These are phyloP conservation scores for Pampusana beccarii DNA, from an alignment of 2,113 vertebrate genomes.

Conservation along the genomic window DNA sequence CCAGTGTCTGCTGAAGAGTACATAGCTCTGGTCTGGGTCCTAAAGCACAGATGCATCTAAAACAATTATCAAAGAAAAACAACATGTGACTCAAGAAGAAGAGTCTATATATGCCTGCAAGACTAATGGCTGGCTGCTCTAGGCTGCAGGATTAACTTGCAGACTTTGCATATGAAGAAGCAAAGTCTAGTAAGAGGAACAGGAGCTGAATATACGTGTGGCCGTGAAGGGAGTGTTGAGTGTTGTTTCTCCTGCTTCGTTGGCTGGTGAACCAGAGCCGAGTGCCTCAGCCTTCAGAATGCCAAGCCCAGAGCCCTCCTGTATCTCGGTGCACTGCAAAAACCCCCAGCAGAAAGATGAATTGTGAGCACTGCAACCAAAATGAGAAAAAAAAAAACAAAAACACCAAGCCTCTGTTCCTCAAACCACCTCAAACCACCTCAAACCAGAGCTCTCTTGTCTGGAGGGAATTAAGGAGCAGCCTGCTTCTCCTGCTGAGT, in stretches of 20 bases:
- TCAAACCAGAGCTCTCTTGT: background rate
- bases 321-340: background rate
- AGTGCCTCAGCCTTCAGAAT: background rate
- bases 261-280: background rate
- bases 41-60: conserved; percentile 56
- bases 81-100: background rate
- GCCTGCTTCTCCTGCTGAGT: background rate
- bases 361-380: background rate
- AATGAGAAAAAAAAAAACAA: background rate
- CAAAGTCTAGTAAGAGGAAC: background rate
- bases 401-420: background rate
- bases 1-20: background rate
- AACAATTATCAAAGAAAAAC: background rate
- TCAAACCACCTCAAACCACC: background rate
- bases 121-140: background rate
- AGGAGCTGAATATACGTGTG: fast-evolving
- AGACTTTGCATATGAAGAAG: background rate
- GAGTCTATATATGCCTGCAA: background rate
- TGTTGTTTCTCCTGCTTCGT: background rate
- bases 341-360: background rate
- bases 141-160: background rate
- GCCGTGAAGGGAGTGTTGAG: fast-evolving
- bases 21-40: background rate
- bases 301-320: background rate
- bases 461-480: background rate